Evolutionary conservation across 2,888 invertebrate genomes (phyloP).

Genomic region (Yponomeuta malinellus): DNA sequence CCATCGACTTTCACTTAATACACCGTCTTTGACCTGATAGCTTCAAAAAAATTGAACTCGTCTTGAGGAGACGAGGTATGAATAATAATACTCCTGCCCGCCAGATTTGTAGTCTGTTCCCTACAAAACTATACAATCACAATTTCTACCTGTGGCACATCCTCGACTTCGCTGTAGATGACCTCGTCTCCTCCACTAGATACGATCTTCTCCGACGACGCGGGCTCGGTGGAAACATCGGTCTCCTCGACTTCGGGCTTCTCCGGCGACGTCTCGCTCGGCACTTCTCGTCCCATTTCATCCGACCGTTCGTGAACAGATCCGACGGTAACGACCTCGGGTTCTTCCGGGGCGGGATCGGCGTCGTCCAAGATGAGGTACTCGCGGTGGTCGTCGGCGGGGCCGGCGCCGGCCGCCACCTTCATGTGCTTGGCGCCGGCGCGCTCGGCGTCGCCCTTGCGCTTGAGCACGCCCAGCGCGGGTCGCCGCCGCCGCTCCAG

Average conservation of each 20-base stretch:
- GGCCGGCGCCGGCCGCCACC: constrained; percentile 26
- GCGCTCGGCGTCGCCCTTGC: constrained; percentile 33
- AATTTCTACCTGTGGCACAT: constrained; percentile 26
- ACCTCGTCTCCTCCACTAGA: constrained; percentile 39
- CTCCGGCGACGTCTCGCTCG: not conserved
- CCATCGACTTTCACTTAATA: too few species aligned
- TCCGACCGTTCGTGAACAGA: not conserved
- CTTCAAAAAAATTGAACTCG: too few species aligned
- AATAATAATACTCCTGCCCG: too few species aligned
- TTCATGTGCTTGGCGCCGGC: constrained; percentile 34
- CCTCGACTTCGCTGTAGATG: constrained; percentile 61
- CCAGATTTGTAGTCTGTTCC: too few species aligned
- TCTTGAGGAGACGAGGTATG: too few species aligned
- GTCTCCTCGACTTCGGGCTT: constrained; percentile 9
- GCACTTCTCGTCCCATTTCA: not conserved
- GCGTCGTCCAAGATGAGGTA: constrained; percentile 54
- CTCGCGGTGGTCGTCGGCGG: constrained; percentile 33
- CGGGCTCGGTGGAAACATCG: not conserved
- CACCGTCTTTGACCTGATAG: too few species aligned
- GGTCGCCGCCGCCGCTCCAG: constrained; percentile 58
- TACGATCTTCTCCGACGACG: constrained; percentile 11
- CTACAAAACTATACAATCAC: not conserved
- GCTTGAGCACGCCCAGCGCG: constrained; percentile 50
- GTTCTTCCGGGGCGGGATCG: constrained; percentile 42
- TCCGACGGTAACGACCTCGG: constrained; percentile 27